Evolutionary conservation across 2,888 invertebrate genomes (phyloP), one percentile per base, ranked within the genome.

Genomic region (Siphonodentalium dalli): DNA sequence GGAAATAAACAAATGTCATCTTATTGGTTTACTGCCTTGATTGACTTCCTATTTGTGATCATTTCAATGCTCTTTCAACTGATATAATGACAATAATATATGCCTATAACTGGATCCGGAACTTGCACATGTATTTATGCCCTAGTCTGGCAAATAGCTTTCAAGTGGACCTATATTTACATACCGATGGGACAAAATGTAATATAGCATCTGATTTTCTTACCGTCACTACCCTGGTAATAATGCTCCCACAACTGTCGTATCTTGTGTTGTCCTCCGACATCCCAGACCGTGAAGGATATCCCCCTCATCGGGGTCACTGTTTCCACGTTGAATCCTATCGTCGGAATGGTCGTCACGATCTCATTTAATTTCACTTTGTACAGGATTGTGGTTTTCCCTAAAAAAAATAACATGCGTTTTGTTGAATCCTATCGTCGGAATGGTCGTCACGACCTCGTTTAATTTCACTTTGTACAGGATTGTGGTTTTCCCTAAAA

Each of bases 401-500:
- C 80, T 80, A 63, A n/a, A 66, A 64, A 39, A 18, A 20, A n/a
- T n/a, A n/a, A n/a, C n/a, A n/a, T n/a, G n/a, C n/a, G n/a, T n/a
- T n/a, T n/a, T n/a, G 61, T 80, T 80, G 59, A 80, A 80, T 2
- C 81, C 80, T 23, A 80, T 77, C 5, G 81, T 81, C 0, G 80
- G 79, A 24, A 78, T 76, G 0, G 79, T 76, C 31, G 57, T 55
- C 1, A 80, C 71, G 7, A 64, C 68, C 44, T 80, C 78, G 55
- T 78, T 77, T 56, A 79, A 58, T 58, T 80, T 80, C 29, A 79
- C 43, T 51, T 79, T 79, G 66, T 80, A 80, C 48, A 80, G 55
- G 26, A 80, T 72, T 4, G 80, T 80, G 9, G 80, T 80, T 61
- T 80, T 80, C 0, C 80, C 80, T 80, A 63, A n/a, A 66, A 64